These are phyloP conservation scores for Lutjanus erythropterus DNA, from an alignment of 2,113 vertebrate genomes.

Conservation along the genomic window DNA sequence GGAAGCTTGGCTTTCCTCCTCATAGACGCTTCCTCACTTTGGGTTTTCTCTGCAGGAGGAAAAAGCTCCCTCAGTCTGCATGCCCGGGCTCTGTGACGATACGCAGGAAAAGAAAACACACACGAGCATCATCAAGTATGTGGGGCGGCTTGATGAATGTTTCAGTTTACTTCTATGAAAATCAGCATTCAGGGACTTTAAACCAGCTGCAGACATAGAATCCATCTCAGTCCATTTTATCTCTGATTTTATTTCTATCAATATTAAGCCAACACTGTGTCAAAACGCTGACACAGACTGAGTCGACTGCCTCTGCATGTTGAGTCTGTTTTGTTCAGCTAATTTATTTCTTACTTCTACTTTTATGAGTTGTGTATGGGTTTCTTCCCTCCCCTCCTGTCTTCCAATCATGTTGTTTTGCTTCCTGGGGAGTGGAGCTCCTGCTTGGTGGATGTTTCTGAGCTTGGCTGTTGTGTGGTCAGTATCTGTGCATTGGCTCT, in stretches of 20 bases:
- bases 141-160: background rate
- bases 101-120: conserved; percentile 18
- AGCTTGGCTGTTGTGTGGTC: too few species aligned
- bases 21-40: conserved; percentile 49
- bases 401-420: too few species aligned
- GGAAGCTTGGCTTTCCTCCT: conserved; percentile 59
- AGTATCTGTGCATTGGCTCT: too few species aligned
- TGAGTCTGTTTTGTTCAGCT: background rate
- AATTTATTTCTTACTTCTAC: too few species aligned
- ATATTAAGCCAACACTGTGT: background rate
- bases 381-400: too few species aligned
- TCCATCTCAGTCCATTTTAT: background rate
- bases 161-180: background rate
- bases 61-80: conserved; percentile 15
- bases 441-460: too few species aligned
- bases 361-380: too few species aligned
- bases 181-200: background rate
- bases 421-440: too few species aligned
- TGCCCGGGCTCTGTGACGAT: conserved; percentile 5
- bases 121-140: background rate
- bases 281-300: background rate
- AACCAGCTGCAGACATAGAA: background rate
- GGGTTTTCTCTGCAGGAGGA: conserved; percentile 54
- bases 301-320: background rate
- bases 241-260: too few species aligned